Conservation (phyloP, 2,888 invertebrate genomes). For the Adineta ricciae region DNA sequence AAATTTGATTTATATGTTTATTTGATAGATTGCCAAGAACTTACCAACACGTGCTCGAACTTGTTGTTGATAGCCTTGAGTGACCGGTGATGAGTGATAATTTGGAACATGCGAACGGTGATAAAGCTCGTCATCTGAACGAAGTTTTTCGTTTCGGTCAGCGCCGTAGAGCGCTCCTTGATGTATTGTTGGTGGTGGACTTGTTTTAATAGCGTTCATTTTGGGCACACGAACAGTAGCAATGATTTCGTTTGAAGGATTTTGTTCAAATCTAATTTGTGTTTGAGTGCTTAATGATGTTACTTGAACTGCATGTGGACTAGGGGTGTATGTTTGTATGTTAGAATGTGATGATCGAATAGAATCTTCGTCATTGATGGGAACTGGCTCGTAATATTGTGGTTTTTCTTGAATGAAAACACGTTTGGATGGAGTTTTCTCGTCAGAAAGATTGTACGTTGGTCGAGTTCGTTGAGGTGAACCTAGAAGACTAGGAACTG, state of each 20-base stretch:
- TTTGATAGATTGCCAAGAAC: neutral
- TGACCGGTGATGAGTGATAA: neutral
- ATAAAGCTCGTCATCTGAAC: neutral
- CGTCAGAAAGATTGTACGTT: neutral
- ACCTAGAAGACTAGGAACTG: neutral
- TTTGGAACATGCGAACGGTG: neutral
- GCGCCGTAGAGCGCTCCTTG: too few species aligned
- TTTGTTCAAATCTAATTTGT: conserved; percentile 27
- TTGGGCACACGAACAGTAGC: conserved; percentile 30
- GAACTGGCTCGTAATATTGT: neutral
- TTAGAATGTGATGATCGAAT: neutral
- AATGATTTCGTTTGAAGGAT: conserved; percentile 31
- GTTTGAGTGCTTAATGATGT: neutral
- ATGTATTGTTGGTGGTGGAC: neutral
- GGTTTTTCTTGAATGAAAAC: neutral
- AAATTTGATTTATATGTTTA: too few species aligned
- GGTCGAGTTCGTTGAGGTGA: neutral
- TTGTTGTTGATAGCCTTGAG: neutral
- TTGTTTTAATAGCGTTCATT: neutral
- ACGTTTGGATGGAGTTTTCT: neutral
- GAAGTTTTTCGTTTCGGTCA: neutral
- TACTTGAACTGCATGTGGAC: neutral
- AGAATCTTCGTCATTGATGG: neutral
- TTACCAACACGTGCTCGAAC: neutral
- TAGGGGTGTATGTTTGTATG: neutral